Conservation (phyloP, 1,140 invertebrate genomes). For the Drosophila busckii region DNA sequence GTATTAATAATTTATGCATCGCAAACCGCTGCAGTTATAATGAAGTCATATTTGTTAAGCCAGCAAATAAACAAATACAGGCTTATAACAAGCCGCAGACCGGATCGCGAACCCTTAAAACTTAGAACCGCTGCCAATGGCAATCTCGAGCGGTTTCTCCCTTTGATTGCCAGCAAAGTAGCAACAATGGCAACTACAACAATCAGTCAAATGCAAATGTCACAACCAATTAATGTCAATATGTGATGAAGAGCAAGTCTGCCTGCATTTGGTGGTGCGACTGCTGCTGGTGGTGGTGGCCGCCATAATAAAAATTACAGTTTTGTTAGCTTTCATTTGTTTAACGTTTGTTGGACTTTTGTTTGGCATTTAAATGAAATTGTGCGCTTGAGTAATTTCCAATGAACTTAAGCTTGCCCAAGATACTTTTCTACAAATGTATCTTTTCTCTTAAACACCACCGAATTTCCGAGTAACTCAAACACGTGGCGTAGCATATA, state of each 20-base stretch:
- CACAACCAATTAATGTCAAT: conserved; percentile 78
- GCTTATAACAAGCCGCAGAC: too few relatives aligned
- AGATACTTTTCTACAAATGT: conserved; percentile 2
- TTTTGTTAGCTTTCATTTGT: conserved; percentile 71
- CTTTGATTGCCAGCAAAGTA: conserved; percentile 37
- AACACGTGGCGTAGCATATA: conserved; percentile 12
- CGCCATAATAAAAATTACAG: conserved; percentile 18
- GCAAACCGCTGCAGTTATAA: conserved; percentile 45
- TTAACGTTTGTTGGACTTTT: conserved; percentile 64
- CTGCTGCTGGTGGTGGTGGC: conserved; percentile 12
- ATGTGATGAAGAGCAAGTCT: conserved; percentile 66
- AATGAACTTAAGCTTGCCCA: conserved; percentile 10
- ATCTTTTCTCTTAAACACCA: too few relatives aligned
- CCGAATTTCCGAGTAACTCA: conserved; percentile 1
- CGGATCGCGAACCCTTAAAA: too few relatives aligned
- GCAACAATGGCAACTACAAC: conserved; percentile 72
- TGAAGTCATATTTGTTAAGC: conserved; percentile 71
- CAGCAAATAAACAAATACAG: conserved; percentile 44
- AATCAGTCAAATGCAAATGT: conserved; percentile 78
- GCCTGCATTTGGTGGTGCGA: not conserved
- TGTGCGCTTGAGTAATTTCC: conserved; percentile 40
- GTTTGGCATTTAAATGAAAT: conserved; percentile 75
- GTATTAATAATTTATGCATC: conserved; percentile 69
- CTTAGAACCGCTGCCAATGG: too few relatives aligned
- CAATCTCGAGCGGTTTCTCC: not conserved